Conservation (phyloP, 1,140 invertebrate species). For the Sarcophaga peregrina region DNA sequence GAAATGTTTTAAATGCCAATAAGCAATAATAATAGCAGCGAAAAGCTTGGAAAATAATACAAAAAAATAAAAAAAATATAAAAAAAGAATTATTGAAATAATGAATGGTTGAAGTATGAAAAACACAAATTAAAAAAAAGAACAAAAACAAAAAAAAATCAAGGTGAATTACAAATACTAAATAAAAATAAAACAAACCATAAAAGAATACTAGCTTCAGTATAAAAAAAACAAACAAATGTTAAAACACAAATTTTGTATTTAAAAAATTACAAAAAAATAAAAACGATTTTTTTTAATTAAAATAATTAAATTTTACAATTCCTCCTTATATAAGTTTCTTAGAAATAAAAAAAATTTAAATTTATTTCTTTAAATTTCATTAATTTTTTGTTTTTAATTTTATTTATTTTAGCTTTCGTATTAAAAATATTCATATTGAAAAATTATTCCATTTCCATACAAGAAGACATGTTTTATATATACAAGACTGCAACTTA, state of each 20-base stretch:
- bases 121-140: not conserved
- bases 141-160: not conserved
- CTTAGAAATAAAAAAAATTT: no score
- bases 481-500: not conserved
- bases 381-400: no score
- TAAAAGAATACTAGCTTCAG: no score
- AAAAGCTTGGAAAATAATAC: not conserved
- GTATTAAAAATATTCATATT: not conserved
- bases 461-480: conserved; percentile 3
- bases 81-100: conserved; percentile 2
- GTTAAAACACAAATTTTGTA: no score
- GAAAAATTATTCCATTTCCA: not conserved
- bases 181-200: not conserved
- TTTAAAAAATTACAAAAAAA: no score
- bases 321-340: no score
- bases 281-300: no score
- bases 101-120: not conserved
- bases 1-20: conserved; percentile 13
- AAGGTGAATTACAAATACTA: not conserved
- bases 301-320: no score
- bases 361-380: no score
- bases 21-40: not conserved
- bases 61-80: not conserved
- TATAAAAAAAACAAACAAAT: no score
- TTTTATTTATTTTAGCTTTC: no score